These are phyloP conservation scores for Drosophila teissieri DNA, from an alignment of 1,140 invertebrate genomes.

Conservation along the genomic window DNA sequence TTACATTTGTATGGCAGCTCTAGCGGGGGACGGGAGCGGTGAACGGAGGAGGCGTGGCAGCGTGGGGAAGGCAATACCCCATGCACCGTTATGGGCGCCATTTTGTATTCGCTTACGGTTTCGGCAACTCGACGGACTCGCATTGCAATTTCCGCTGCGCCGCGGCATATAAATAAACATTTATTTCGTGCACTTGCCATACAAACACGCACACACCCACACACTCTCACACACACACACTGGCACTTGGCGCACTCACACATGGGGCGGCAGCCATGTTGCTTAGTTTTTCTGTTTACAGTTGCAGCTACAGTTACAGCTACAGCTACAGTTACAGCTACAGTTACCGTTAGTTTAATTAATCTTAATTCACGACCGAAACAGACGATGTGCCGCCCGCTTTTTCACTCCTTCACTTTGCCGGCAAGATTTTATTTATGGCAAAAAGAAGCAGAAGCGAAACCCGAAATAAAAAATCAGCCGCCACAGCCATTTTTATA, in stretches of 20 bases:
- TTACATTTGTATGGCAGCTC: constrained; percentile 40
- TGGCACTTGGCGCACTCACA: constrained; percentile 9
- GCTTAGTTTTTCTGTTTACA: constrained; percentile 76
- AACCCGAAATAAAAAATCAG: constrained; percentile 1
- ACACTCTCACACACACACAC: constrained; percentile 18
- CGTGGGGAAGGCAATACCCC: constrained; percentile 30
- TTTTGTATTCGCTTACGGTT: constrained; percentile 70
- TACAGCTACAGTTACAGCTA: neutral
- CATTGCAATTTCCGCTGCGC: constrained; percentile 74
- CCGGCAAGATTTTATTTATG: constrained; percentile 80
- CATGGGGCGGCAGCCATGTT: constrained; percentile 38
- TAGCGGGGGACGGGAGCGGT: neutral
- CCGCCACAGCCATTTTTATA: constrained; percentile 57
- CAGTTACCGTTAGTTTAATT: constrained; percentile 76
- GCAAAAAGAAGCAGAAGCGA: constrained; percentile 30
- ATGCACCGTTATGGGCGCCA: constrained; percentile 76
- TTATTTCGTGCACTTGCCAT: constrained; percentile 73
- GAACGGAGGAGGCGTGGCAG: neutral
- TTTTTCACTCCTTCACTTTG: constrained; percentile 56
- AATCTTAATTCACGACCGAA: constrained; percentile 80
- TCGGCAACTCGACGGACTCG: constrained; percentile 47
- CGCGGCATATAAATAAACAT: constrained; percentile 80
- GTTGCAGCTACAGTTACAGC: constrained; percentile 63
- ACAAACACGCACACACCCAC: constrained; percentile 12
- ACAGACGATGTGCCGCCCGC: constrained; percentile 58